phyloP scores from a whole-genome alignment of 2,888 invertebrate species.

The Eudemis profundana region DNA sequence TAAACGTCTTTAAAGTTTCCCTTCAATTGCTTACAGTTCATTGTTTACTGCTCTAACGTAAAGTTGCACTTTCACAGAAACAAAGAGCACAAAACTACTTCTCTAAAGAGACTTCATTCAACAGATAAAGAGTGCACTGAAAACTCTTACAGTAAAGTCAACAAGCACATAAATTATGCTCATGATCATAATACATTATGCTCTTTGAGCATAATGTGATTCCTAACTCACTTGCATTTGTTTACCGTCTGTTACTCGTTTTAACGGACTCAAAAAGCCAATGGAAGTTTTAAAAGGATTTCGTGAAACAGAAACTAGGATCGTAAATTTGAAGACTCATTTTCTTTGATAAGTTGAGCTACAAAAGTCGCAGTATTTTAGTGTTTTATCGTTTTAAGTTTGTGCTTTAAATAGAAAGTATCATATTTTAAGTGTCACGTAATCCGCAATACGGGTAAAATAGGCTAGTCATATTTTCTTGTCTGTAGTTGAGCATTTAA shows the following conservation, averaged over 20 bases:
- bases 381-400: conserved; percentile 2
- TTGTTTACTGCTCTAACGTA: not conserved
- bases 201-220: not conserved
- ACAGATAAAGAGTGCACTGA: not conserved
- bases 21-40: not conserved
- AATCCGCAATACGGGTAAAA: not conserved
- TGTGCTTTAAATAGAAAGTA: conserved; percentile 9
- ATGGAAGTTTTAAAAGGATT: conserved; percentile 18
- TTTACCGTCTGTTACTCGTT: conserved; percentile 5
- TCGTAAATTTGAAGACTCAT: conserved; percentile 18
- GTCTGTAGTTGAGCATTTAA: too few species aligned
- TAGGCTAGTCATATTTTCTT: not conserved
- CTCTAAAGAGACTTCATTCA: not conserved
- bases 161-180: not conserved
- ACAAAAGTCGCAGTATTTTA: conserved; percentile 9
- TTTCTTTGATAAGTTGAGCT: conserved; percentile 14
- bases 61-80: not conserved
- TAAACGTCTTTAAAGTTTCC: not conserved
- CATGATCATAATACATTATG: not conserved
- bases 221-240: conserved; percentile 13
- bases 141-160: not conserved
- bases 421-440: not conserved
- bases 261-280: conserved; percentile 13
- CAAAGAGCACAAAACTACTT: conserved; percentile 1
- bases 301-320: conserved; percentile 8